phyloP scores from a whole-genome alignment of 2,797 vertebrate genomes.

The Sebastes nivosus region DNA sequence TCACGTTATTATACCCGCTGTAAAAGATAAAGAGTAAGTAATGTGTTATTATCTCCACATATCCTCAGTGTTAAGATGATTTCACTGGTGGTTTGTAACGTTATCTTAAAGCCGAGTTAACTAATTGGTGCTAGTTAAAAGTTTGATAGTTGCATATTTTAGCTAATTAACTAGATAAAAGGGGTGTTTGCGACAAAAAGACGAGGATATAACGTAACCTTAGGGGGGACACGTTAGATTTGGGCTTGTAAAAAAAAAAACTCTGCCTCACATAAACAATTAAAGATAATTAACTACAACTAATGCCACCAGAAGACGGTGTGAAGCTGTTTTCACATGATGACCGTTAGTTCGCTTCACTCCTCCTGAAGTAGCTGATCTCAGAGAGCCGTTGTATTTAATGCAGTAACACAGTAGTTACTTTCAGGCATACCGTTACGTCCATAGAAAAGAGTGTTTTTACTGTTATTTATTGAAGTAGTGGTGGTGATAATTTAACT shows the following conservation, averaged over 20 bases:
- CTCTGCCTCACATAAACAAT: background rate
- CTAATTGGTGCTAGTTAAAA: background rate
- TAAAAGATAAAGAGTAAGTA: background rate
- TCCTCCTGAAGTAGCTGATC: background rate
- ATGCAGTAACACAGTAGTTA: background rate
- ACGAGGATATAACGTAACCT: background rate
- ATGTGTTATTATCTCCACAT: background rate
- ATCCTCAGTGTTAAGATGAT: rapidly evolving
- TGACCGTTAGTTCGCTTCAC: background rate
- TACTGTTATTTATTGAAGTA: background rate
- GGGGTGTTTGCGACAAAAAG: background rate
- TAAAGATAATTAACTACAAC: background rate
- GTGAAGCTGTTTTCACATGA: background rate
- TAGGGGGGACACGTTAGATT: background rate
- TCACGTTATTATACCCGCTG: rapidly evolving
- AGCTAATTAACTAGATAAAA: background rate
- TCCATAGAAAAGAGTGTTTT: background rate
- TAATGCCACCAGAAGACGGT: background rate
- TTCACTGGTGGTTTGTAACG: background rate
- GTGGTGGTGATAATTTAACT: background rate
- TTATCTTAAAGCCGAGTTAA: background rate
- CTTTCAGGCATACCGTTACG: background rate
- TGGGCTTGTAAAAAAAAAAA: background rate
- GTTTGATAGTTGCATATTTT: background rate
- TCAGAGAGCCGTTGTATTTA: background rate